Conservation (phyloP, 2,888 invertebrate genomes). For the Stegophylla sp. region DNA sequence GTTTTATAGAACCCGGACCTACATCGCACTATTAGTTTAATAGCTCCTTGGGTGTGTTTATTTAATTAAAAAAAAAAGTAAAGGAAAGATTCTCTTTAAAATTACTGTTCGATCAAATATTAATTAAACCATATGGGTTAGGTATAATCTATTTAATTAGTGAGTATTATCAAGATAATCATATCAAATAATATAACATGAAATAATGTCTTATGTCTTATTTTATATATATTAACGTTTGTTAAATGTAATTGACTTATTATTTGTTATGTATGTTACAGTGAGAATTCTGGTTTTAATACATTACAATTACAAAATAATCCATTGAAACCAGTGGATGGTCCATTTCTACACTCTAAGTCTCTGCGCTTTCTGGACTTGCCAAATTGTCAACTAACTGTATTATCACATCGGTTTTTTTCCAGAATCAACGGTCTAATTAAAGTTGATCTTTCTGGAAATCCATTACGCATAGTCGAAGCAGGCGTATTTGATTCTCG, state of each 20-base stretch:
- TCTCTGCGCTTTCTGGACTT: constrained; percentile 75
- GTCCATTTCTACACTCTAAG: constrained; percentile 72
- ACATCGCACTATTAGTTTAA: too few relatives aligned
- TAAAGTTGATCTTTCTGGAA: constrained; percentile 75
- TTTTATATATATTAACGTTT: too few relatives aligned
- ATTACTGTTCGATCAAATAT: too few relatives aligned
- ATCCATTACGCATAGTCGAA: constrained; percentile 71
- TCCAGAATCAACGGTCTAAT: constrained; percentile 73
- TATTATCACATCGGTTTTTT: constrained; percentile 72
- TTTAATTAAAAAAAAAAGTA: too few relatives aligned
- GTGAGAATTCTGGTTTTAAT: constrained; percentile 74
- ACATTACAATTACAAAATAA: constrained; percentile 76
- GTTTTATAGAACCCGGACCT: too few relatives aligned
- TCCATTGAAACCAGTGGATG: constrained; percentile 66
- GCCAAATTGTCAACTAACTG: constrained; percentile 71
- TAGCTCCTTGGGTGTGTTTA: too few relatives aligned
- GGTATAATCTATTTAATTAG: not conserved
- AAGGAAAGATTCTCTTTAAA: too few relatives aligned
- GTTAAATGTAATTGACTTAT: too few relatives aligned
- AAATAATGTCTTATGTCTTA: too few relatives aligned
- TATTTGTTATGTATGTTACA: constrained; percentile 64
- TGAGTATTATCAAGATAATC: too few relatives aligned
- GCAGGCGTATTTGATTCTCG: constrained; percentile 72
- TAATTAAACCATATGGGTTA: too few relatives aligned
- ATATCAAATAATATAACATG: too few relatives aligned